These are phyloP conservation scores for Tachystola acroxantha DNA, from an alignment of 2,888 invertebrate genomes.

Conservation along the genomic window DNA sequence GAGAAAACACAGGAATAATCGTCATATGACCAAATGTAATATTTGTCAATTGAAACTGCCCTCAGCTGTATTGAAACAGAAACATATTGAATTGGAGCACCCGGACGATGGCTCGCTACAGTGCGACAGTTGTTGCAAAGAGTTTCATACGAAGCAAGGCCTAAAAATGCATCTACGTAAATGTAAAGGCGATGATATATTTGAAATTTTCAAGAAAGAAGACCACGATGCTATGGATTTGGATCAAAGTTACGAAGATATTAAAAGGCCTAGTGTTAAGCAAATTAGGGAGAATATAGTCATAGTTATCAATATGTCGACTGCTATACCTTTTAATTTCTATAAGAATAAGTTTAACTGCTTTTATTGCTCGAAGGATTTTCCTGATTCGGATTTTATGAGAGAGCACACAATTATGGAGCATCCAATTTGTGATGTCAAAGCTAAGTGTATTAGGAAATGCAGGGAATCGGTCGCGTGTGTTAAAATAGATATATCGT, in stretches of 20 bases:
- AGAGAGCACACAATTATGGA: conserved; percentile 56
- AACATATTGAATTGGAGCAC: conserved; percentile 60
- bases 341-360: conserved; percentile 70
- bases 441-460: conserved; percentile 61
- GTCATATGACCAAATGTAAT: conserved; percentile 56
- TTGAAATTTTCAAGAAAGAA: conserved; percentile 51
- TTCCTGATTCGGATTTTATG: conserved; percentile 59
- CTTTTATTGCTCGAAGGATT: conserved; percentile 68
- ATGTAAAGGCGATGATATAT: conserved; percentile 48
- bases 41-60: conserved; percentile 59
- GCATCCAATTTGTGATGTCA: conserved; percentile 59
- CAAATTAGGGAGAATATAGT: conserved; percentile 64
- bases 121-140: conserved; percentile 57
- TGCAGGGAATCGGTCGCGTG: conserved; percentile 65
- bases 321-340: conserved; percentile 68
- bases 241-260: conserved; percentile 47
- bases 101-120: conserved; percentile 61
- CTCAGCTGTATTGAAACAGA: conserved; percentile 57
- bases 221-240: conserved; percentile 48
- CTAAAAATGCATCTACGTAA: conserved; percentile 60
- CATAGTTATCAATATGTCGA: conserved; percentile 65
- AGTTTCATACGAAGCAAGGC: conserved; percentile 64
- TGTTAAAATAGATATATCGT: conserved; percentile 64
- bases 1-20: conserved; percentile 55
- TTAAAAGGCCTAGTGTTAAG: conserved; percentile 57